These are phyloP conservation scores for Pteromalus puparum DNA, from an alignment of 1,140 invertebrate species.

Conservation along the genomic window DNA sequence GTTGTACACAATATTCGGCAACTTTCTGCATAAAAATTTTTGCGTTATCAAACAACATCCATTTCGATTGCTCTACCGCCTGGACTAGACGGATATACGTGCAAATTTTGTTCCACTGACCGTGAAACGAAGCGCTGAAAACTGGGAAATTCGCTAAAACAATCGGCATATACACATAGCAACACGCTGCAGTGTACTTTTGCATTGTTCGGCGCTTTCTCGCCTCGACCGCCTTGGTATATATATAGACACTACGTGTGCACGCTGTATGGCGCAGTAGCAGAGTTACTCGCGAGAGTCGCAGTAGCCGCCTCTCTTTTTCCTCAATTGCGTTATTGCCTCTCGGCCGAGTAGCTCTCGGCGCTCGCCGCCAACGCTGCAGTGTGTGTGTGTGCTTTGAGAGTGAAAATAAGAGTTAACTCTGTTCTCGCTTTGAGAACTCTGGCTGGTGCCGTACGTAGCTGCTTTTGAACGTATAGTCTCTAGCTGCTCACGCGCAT, in stretches of 20 bases:
- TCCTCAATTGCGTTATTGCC: conserved; percentile 30
- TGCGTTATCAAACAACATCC: no score
- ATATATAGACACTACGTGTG: background rate
- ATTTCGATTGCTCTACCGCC: no score
- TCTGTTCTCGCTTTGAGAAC: background rate
- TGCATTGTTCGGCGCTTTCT: no score
- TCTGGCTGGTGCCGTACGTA: background rate
- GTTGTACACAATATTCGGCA: no score
- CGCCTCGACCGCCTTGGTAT: no score
- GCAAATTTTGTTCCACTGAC: no score
- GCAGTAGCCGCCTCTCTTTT: background rate
- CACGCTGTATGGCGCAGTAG: background rate
- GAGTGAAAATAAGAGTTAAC: conserved; percentile 41
- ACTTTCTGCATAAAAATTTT: no score
- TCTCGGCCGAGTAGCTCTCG: background rate
- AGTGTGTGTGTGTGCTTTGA: background rate
- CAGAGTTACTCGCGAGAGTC: background rate
- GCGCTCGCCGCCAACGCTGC: background rate
- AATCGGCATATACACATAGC: no score
- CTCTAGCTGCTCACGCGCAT: background rate
- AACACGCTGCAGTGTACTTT: no score
- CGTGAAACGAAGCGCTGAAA: no score
- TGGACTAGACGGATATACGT: no score
- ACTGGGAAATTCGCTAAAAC: no score
- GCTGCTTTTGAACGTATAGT: background rate